phyloP scores from a whole-genome alignment of 2,888 invertebrate species.

The Tetropium fuscum region DNA sequence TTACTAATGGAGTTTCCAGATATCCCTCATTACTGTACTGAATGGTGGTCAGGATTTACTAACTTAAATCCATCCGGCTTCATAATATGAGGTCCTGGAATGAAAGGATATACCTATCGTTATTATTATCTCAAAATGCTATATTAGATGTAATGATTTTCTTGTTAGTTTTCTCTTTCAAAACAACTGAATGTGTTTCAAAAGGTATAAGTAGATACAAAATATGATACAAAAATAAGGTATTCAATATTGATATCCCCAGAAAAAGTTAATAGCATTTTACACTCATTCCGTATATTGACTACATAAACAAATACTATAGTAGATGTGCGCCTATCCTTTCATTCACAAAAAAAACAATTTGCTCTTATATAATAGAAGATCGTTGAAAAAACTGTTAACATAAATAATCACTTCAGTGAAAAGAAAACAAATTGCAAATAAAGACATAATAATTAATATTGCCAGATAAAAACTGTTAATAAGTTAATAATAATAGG shows the following conservation, averaged over 20 bases:
- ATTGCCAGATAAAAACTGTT: constrained; percentile 28
- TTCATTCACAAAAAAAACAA: constrained; percentile 13
- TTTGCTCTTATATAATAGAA: constrained; percentile 5
- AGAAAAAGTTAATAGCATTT: neutral
- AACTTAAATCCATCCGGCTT: too few relatives aligned
- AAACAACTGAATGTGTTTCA: neutral
- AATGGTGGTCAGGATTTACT: too few relatives aligned
- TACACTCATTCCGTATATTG: neutral
- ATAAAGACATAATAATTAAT: constrained; percentile 24
- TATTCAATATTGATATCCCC: neutral
- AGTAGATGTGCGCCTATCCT: neutral
- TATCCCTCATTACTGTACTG: too few relatives aligned
- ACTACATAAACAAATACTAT: neutral
- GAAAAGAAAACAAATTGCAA: neutral
- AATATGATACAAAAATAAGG: neutral
- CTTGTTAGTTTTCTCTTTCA: too few relatives aligned
- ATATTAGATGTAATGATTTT: too few relatives aligned
- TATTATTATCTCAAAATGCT: too few relatives aligned
- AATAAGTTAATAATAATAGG: constrained; percentile 40
- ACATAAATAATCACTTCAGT: constrained; percentile 13
- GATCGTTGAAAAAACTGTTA: constrained; percentile 6
- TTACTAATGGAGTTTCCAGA: too few relatives aligned
- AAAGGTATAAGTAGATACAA: neutral
- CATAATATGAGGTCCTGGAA: too few relatives aligned
- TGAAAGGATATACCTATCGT: too few relatives aligned